Percentiles rank a stretch among this genome's conserved stretches.
Conservation (phyloP, 2,888 invertebrate genomes). For the Geotrupes spiniger region DNA sequence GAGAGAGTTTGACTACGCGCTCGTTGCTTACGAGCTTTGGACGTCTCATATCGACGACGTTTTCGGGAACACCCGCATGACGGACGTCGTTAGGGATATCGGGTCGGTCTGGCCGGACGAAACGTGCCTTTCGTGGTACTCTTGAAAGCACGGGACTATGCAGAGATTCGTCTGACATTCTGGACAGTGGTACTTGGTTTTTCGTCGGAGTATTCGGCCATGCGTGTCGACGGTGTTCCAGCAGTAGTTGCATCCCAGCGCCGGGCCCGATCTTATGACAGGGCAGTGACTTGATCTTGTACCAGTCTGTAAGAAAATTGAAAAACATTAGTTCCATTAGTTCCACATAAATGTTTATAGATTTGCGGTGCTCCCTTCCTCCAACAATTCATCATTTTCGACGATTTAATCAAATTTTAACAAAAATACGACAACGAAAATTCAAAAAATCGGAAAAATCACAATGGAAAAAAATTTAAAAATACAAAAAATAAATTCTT, state of each 20-base stretch:
- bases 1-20: conserved; percentile 11
- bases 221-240: conserved; percentile 87
- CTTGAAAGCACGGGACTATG: conserved; percentile 87
- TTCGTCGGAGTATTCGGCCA: conserved; percentile 76
- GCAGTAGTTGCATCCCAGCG: conserved; percentile 84
- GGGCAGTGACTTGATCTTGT: conserved; percentile 78
- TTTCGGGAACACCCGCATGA: conserved; percentile 49
- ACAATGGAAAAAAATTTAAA: too few relatives aligned
- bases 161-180: conserved; percentile 87
- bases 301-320: conserved; percentile 44
- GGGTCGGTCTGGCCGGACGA: conserved; percentile 42
- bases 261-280: conserved; percentile 77
- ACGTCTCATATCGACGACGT: conserved; percentile 47
- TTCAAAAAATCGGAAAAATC: too few relatives aligned
- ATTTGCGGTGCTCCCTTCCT: not conserved
- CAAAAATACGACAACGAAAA: too few relatives aligned
- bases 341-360: not conserved
- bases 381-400: not conserved
- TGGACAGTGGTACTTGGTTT: conserved; percentile 88
- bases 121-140: conserved; percentile 68
- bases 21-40: conserved; percentile 7
- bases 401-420: too few relatives aligned
- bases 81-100: conserved; percentile 41
- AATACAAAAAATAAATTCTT: too few relatives aligned
- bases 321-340: too few relatives aligned